phyloP scores from a whole-genome alignment of 2,888 invertebrate species.

The Andrena marginata region DNA sequence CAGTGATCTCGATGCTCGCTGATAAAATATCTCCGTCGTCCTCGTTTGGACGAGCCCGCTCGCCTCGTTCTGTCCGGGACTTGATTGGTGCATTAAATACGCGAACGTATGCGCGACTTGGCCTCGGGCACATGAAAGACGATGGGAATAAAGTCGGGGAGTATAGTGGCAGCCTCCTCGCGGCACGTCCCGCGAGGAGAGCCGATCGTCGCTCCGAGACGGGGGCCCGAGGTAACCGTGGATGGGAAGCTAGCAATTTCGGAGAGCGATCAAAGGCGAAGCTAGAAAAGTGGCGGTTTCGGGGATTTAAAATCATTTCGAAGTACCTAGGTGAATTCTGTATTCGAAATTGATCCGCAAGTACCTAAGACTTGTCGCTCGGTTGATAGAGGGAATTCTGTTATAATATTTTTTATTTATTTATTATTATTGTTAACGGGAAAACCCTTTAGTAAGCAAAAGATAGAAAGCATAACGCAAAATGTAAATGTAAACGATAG shows the following conservation, averaged over 20 bases:
- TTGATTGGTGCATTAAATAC: slow-evolving; percentile 63
- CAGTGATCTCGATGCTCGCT: slow-evolving; percentile 56
- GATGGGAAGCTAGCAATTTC: not conserved
- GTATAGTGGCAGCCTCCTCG: slow-evolving; percentile 14
- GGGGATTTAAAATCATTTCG: too few relatives aligned
- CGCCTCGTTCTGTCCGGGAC: slow-evolving; percentile 54
- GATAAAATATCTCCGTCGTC: slow-evolving; percentile 58
- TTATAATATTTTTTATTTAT: too few relatives aligned
- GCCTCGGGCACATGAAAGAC: slow-evolving; percentile 1
- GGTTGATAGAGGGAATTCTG: too few relatives aligned
- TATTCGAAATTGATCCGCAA: too few relatives aligned
- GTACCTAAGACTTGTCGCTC: too few relatives aligned
- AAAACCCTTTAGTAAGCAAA: too few relatives aligned
- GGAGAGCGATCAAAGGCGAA: too few relatives aligned
- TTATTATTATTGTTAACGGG: too few relatives aligned
- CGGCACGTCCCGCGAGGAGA: not conserved
- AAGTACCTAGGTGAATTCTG: too few relatives aligned
- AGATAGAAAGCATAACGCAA: too few relatives aligned
- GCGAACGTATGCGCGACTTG: slow-evolving; percentile 52
- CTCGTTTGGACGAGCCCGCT: slow-evolving; percentile 44
- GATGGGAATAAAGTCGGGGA: slow-evolving; percentile 31
- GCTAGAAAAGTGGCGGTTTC: too few relatives aligned
- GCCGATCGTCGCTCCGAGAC: slow-evolving; percentile 3
- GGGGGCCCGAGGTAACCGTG: not conserved
- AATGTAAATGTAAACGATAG: too few relatives aligned